Conservation (phyloP, 2,113 vertebrate species). For the Catharus minimus region DNA sequence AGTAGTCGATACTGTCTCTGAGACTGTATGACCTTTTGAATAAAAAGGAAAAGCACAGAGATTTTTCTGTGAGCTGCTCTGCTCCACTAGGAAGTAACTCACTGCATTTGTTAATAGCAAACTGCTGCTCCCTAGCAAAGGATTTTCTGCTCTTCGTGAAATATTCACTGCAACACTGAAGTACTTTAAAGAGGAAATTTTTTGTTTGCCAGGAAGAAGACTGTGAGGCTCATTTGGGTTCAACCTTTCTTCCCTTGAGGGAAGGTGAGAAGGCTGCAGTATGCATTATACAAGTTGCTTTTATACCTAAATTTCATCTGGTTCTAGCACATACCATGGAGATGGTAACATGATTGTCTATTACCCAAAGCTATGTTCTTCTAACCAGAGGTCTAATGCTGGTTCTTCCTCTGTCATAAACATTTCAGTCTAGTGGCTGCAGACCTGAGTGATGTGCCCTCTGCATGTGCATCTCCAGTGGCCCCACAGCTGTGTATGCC, state of each 20-base stretch:
- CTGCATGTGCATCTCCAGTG: background rate
- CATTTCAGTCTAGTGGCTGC: background rate
- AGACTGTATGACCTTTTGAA: background rate
- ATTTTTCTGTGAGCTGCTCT: background rate
- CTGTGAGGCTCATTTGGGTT: background rate
- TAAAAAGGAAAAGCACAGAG: background rate
- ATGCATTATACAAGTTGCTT: background rate
- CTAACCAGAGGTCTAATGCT: background rate
- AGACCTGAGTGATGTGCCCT: accelerated
- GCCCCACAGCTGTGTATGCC: background rate
- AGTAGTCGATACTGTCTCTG: background rate
- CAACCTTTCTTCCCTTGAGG: background rate
- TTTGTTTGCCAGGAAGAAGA: background rate
- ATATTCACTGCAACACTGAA: background rate
- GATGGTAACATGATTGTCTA: background rate
- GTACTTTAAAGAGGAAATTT: background rate
- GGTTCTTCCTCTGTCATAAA: background rate
- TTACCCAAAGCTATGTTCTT: background rate
- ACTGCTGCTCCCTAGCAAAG: background rate
- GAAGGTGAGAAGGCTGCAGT: background rate
- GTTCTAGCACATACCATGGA: background rate
- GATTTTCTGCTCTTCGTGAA: background rate
- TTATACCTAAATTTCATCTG: background rate
- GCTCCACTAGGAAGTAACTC: background rate
- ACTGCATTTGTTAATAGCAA: background rate